Base-by-base conservation (phyloP, 2,888 invertebrate genomes). In the Thera britannica region DNA sequence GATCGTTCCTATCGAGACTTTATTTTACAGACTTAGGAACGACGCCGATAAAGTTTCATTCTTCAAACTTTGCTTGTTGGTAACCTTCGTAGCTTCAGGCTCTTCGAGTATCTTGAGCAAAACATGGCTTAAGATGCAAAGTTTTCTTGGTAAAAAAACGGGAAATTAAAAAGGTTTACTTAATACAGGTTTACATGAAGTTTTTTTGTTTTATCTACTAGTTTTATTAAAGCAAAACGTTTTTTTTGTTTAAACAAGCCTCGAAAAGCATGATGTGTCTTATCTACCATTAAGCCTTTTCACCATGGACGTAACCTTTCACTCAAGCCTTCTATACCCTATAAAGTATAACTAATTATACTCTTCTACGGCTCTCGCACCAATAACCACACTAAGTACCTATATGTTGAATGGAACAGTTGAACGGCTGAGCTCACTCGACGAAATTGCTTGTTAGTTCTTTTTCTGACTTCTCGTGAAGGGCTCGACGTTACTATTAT, bases 381-480 rank as follows among this genome's bases (percentile, higher is more conserved):
- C 34, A 34, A n/a, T 58, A 54, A 34, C 57, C 63, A 38, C 36
- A 23, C 23, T 23, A 7, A 62, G 57, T 58, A 23, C 44, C 35
- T 64, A 65, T 67, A 62, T 65, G 55, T 41, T 60, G 59, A 56
- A 70, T 64, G 58, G 57, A 72, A 71, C 78, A 76, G 73, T 80
- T 77, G 80, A 52, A 23, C 65, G 80, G 79, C 76, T 74, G 72
- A 75, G 72, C 75, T 79, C 75, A 70, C 76, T 73, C 77, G 73
- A 70, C 72, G 77, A 83, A 85, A 87, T 85, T 84, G 84, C 86
- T 86, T 81, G 82, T 86, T 87, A 87, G 86, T 80, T 83, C 79
- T 78, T 81, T 78, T 81, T 83, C 83, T 83, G 81, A 70, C 73
- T 73, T 68, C 75, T 74, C 76, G 80, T 80, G 74, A 75, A 78